These are phyloP conservation scores for Prunella himalayana DNA, from an alignment of 2,113 vertebrate genomes.

Conservation along the genomic window DNA sequence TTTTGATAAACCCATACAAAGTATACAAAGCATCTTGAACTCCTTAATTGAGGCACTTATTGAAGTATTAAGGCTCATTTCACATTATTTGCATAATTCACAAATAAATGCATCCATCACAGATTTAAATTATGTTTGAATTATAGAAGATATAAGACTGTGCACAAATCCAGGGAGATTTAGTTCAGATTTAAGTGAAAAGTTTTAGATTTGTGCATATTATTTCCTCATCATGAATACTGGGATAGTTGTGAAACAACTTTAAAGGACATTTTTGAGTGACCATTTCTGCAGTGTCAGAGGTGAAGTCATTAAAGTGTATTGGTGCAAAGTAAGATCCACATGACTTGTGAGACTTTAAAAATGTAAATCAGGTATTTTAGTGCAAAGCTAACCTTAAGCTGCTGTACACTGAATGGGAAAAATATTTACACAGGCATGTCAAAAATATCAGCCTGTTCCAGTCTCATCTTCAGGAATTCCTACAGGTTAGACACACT, in stretches of 20 bases:
- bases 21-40: neutral
- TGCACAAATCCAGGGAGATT: neutral
- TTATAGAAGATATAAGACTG: neutral
- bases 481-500: neutral
- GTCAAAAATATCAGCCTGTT: neutral
- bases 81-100: neutral
- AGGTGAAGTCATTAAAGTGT: neutral
- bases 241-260: neutral
- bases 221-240: neutral
- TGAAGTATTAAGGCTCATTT: neutral
- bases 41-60: neutral
- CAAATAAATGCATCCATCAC: neutral
- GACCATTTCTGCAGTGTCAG: neutral
- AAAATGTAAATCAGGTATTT: neutral
- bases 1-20: neutral
- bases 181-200: neutral
- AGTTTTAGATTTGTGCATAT: neutral
- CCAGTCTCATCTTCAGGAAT: neutral
- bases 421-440: neutral
- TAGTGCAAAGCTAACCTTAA: neutral
- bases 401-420: neutral
- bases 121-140: neutral
- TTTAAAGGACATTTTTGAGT: neutral
- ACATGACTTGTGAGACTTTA: neutral
- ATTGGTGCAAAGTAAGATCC: neutral